These are phyloP conservation scores for Marcusenius ussheri DNA, from an alignment of 2,113 vertebrate genomes.

Conservation along the genomic window DNA sequence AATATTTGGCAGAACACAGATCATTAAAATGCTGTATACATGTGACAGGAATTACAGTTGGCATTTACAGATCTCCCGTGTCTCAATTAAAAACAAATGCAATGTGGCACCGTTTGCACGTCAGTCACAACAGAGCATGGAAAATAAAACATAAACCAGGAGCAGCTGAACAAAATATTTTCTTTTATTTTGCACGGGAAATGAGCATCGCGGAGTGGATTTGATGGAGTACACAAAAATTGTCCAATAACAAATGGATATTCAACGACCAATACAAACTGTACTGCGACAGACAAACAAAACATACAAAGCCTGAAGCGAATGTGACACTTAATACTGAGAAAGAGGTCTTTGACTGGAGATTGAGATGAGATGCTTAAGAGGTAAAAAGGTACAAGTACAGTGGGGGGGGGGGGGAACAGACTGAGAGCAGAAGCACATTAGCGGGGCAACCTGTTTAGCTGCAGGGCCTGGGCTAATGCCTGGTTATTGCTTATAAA, in stretches of 20 bases:
- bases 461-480: not conserved
- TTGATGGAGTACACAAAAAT: conserved; percentile 51
- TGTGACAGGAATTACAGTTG: not conserved
- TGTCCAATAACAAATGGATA: conserved; percentile 52
- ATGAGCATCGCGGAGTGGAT: conserved; percentile 51
- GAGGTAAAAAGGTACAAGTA: not conserved
- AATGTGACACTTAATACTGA: conserved; percentile 43
- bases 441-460: not conserved
- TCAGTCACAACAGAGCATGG: not conserved
- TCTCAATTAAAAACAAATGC: not conserved
- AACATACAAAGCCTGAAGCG: conserved; percentile 44
- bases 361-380: not conserved
- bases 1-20: not conserved
- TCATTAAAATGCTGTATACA: not conserved
- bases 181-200: conserved; percentile 59
- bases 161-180: conserved; percentile 58
- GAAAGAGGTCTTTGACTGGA: conserved; percentile 39
- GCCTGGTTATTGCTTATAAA: conserved; percentile 20
- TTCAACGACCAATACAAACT: conserved; percentile 56
- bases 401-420: not conserved
- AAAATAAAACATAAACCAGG: not conserved
- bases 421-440: conserved; percentile 16
- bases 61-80: not conserved
- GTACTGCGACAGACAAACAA: conserved; percentile 38
- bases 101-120: not conserved